Base-by-base conservation (phyloP, 1,140 invertebrate species). In the Neodiprion virginianus region DNA sequence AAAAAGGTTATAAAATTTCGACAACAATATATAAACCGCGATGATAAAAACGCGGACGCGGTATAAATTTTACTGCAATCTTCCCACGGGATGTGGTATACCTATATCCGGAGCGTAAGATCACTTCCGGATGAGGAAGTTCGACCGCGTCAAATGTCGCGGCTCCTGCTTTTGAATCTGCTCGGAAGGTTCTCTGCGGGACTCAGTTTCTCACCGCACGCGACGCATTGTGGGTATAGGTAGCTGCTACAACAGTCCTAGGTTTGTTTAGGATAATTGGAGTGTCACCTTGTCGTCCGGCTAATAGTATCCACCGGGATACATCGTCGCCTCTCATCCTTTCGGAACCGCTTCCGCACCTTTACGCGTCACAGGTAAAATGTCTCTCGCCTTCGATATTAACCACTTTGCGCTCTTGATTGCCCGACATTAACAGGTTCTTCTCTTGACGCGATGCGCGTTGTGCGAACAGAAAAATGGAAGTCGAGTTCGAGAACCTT, bases 211-310 rank as follows among this genome's bases (percentile, higher is more conserved):
- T 40, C 28, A 40, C 28, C 28, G 28, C 5, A 3, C 5, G 28
- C 28, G 2, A 40, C 28, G 28, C 28, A 40, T 40, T 40, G 28
- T 40, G 28, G 28, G 28, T 40, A 40, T 40, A 40, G 28, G 28
- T 40, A 40, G 28, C 28, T 40, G 28, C 28, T 14, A 61, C 53
- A 61, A 61, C 53, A 61, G n/a, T 61, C 53, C 53, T 61, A 61
- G 53, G 53, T 61, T 61, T 61, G 53, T 8, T 61, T 61, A 61
- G 53, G 53, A 61, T 61, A 61, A 61, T 61, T 61, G 53, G 53
- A 61, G 53, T 17, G 53, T 61, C n/a, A 61, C 8, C 53, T 61
- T 61, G 53, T 61, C 53, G n/a, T 17, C n/a, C 3, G 4, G 53
- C 3, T 61, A 14, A 61, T 61, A 61, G n/a, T 61, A 61, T 61